Base-by-base conservation (phyloP, 2,113 vertebrate genomes). In the Electrona antarctica region DNA sequence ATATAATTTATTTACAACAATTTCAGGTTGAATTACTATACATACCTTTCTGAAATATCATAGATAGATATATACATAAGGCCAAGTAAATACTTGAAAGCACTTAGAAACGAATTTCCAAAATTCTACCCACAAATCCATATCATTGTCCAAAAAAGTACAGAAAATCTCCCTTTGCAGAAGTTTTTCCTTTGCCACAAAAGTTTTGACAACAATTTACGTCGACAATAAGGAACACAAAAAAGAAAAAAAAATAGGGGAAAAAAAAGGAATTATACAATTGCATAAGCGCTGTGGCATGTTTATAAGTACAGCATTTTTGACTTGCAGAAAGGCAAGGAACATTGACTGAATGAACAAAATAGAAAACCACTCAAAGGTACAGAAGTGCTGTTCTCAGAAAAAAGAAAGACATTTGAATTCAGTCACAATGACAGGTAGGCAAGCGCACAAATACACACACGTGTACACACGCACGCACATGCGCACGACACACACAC, bases 1-100 rank as follows among this genome's bases (percentile, higher is more conserved):
- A 94, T 94, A 94, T 94, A 94, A 94, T 94, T 94, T 94, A 94
- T 94, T 94, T 94, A 94, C 93, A 94, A 90, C 90, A 88, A 93
- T 94, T 94, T 94, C 87, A 92, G 92, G 90, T 93, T 93, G 87
- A 93, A 94, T 94, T 94, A 93, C 92, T 94, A 92, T 94, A 94
- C 93, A 94, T 94, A 94, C 92, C 90, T 92, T 94, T 94, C 93
- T 93, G 92, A 94, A 94, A 93, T 94, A 90, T 93, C 89, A 93
- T 93, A 91, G 90, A 93, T 92, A 88, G 82, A 87, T 89, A 93
- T 92, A 82, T 94, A 94, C 93, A 94, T 94, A 94, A 94, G 93
- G 93, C 93, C 93, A 94, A 94, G 93, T 94, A 93, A 94, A 94
- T 93, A 94, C 93, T 94, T 94, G 93, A 94, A 94, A 93, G 93